These are phyloP conservation scores for Rhorus exstirpatorius DNA, from an alignment of 2,888 invertebrate genomes.

Conservation along the genomic window DNA sequence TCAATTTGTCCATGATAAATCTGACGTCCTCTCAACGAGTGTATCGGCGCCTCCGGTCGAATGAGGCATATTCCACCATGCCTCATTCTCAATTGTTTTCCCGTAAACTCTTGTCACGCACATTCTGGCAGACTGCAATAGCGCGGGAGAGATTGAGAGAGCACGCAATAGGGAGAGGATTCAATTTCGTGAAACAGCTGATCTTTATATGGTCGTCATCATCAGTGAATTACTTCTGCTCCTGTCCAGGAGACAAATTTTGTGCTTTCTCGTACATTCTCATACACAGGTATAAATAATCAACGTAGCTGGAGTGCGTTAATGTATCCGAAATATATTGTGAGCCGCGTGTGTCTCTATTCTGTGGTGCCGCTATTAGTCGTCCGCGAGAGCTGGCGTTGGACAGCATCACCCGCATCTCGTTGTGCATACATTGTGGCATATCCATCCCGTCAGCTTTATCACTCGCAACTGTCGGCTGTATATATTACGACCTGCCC, in stretches of 20 bases:
- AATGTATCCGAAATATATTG: conserved; percentile 42
- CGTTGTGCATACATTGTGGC: conserved; percentile 18
- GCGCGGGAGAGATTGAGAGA: too few species aligned
- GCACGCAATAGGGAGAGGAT: background rate
- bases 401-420: conserved; percentile 10
- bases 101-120: background rate
- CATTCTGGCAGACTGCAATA: background rate
- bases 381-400: conserved; percentile 29
- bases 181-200: background rate
- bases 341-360: conserved; percentile 11
- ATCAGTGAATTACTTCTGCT: conserved; percentile 20
- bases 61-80: too few species aligned
- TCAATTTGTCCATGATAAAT: conserved; percentile 29
- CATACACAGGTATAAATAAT: conserved; percentile 21
- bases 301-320: conserved; percentile 13
- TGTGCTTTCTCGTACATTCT: background rate
- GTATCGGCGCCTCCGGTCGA: background rate
- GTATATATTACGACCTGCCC: conserved; percentile 30
- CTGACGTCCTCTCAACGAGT: background rate
- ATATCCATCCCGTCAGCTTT: conserved; percentile 49
- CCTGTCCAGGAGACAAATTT: background rate
- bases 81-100: conserved; percentile 18
- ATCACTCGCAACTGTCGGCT: conserved; percentile 39
- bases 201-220: background rate
- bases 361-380: conserved; percentile 32